Percentiles rank a stretch among this genome's conserved stretches.
Conservation (phyloP, 2,888 invertebrate genomes). For the Hydroisotoma schaefferi region DNA sequence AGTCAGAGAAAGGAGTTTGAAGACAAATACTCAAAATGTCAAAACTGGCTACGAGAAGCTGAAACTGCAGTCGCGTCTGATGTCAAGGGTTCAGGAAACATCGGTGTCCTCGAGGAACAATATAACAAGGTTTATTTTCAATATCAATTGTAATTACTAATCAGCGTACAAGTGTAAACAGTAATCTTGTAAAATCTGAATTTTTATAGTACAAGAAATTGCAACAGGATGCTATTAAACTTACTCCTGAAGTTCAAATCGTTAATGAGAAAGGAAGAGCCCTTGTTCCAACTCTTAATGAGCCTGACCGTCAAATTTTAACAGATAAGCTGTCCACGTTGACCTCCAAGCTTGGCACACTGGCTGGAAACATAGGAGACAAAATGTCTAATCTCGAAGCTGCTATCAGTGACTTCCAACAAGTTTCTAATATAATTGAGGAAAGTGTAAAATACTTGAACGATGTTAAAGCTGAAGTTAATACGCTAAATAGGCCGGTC, state of each 20-base stretch:
- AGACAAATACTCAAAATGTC: slow-evolving; percentile 71
- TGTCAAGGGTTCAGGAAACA: slow-evolving; percentile 67
- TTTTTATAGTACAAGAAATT: slow-evolving; percentile 65
- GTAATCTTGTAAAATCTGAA: neutral
- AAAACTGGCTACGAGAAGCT: slow-evolving; percentile 85
- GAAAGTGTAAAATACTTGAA: slow-evolving; percentile 76
- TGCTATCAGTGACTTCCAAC: slow-evolving; percentile 75
- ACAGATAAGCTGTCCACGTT: slow-evolving; percentile 75
- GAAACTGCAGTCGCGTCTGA: slow-evolving; percentile 81
- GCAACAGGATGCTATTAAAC: slow-evolving; percentile 67
- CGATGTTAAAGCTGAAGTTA: slow-evolving; percentile 76
- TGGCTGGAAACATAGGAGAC: slow-evolving; percentile 71
- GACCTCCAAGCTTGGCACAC: slow-evolving; percentile 71
- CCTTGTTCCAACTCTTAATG: slow-evolving; percentile 73
- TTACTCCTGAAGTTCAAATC: slow-evolving; percentile 65
- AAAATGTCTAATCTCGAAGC: slow-evolving; percentile 69
- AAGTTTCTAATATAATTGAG: slow-evolving; percentile 73
- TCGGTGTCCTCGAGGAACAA: slow-evolving; percentile 82
- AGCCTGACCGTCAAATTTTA: slow-evolving; percentile 77
- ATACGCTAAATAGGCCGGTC: slow-evolving; percentile 77
- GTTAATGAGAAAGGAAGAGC: slow-evolving; percentile 75
- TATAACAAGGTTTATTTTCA: slow-evolving; percentile 61
- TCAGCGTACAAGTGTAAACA: neutral
- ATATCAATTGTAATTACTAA: neutral
- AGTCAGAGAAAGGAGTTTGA: slow-evolving; percentile 79